Evolutionary conservation across 1,140 invertebrate species (phyloP), one percentile per base, ranked within the genome.

Genomic region (Neodiprion lecontei): DNA sequence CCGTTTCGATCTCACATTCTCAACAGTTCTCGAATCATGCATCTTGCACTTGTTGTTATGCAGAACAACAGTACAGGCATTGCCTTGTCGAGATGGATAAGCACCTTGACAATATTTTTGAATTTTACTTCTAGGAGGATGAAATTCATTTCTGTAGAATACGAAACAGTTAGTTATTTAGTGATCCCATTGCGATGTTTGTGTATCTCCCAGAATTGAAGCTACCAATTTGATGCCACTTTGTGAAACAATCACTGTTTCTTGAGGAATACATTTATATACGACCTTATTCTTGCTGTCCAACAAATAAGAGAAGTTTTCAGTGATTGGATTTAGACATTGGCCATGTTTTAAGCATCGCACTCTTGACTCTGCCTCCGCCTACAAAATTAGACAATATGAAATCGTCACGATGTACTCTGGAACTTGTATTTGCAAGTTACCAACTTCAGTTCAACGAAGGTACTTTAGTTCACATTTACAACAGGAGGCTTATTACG

Each of bases 11-110:
- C 86, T 81, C 80, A 85, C 88, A 83, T 88, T 86, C 93, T 91
- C 70, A 97, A 89, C 21, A 90, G 81, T 83, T 91, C 90, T 75
- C 95, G 89, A 75, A 96, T 92, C 78, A 89, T 91, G 14, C 85
- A 87, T 48, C 92, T 95, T 83, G 91, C 92, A 50, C 85, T 89
- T 67, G 90, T 89, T 73, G 91, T 91, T 40, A 93, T 91, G 79
- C 95, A 95, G 80, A 96, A 90, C 87, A 96, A 96, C 71, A 97
- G 86, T 3, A 96, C 91, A 3, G 94, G 93, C 82, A 94, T 88
- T 10, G 87, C 84, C 81, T 92, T 93, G 8, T 92, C 91, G 88
- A 95, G 94, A 89, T 95, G 93, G 70, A 91, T 90, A 76, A 95
- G 87, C 74, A 95, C 90, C 87, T 93, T 94, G 1, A 95, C 89